A percentile compares a stretch with the other conserved stretches of the same genome.
phyloP scores from a whole-genome alignment of 2,888 invertebrate species.

The Oithona nana region DNA sequence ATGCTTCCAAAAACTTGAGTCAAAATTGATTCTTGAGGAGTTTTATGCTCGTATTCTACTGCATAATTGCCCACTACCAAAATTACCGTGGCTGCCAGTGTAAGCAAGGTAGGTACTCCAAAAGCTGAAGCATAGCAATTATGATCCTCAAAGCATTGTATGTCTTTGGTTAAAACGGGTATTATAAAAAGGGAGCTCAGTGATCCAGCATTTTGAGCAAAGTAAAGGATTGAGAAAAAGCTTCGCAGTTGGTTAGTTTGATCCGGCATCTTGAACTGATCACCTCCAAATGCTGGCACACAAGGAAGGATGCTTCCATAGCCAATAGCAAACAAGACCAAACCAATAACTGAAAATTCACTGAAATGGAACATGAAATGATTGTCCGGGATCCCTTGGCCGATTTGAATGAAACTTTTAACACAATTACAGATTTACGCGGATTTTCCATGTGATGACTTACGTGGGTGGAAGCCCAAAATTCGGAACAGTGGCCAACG shows the following conservation, averaged over 20 bases:
- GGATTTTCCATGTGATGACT: slow-evolving; percentile 17
- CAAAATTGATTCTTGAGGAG: slow-evolving; percentile 50
- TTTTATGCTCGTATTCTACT: slow-evolving; percentile 19
- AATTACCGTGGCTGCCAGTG: slow-evolving; percentile 28
- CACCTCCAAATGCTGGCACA: slow-evolving; percentile 84
- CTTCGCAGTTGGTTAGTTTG: slow-evolving; percentile 55
- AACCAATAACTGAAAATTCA: slow-evolving; percentile 41
- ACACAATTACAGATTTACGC: too few relatives aligned
- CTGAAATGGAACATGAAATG: slow-evolving; percentile 30
- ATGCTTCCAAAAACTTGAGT: slow-evolving; percentile 45
- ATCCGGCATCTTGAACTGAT: slow-evolving; percentile 65
- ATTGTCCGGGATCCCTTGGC: neutral
- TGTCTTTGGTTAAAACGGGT: slow-evolving; percentile 59
- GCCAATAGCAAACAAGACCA: slow-evolving; percentile 60
- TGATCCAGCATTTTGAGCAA: slow-evolving; percentile 72
- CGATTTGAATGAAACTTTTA: too few relatives aligned
- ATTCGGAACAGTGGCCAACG: slow-evolving; percentile 33
- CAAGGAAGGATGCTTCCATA: slow-evolving; percentile 93
- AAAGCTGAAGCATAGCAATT: slow-evolving; percentile 35
- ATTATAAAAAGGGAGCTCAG: slow-evolving; percentile 70
- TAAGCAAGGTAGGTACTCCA: slow-evolving; percentile 35
- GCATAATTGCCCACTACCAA: slow-evolving; percentile 9
- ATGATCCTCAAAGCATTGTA: slow-evolving; percentile 51
- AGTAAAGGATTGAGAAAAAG: slow-evolving; percentile 87
- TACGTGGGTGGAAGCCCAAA: slow-evolving; percentile 20